Conservation (phyloP, 1,140 invertebrate species). For the Dendroctonus ponderosae region DNA sequence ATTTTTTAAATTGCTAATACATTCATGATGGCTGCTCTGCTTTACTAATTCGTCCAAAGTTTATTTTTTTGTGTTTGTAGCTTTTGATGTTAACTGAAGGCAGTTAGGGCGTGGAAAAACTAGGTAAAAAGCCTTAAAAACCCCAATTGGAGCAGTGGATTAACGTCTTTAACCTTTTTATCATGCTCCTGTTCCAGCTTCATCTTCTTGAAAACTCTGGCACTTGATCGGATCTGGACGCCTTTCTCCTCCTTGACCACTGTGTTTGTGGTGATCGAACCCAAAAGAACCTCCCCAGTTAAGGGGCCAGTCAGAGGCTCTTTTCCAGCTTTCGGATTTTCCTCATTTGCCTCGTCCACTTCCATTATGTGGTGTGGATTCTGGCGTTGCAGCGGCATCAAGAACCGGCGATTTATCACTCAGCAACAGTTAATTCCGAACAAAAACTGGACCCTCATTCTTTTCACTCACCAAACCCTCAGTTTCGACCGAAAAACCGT, state of each 20-base stretch:
- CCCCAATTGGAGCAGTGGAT: too few relatives aligned
- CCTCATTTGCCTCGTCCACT: conserved; percentile 23
- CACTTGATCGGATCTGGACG: conserved; percentile 62
- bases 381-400: conserved; percentile 11
- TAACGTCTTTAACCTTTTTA: conserved; percentile 17
- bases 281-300: conserved; percentile 24
- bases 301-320: not conserved
- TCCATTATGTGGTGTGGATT: conserved; percentile 26
- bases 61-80: too few relatives aligned
- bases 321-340: conserved; percentile 15
- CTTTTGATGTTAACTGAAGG: too few relatives aligned
- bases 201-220: conserved; percentile 66
- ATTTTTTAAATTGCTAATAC: too few relatives aligned
- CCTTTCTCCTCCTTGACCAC: conserved; percentile 44
- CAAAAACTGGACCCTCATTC: too few relatives aligned
- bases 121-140: too few relatives aligned
- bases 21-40: too few relatives aligned
- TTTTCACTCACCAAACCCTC: too few relatives aligned
- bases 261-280: conserved; percentile 32
- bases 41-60: too few relatives aligned
- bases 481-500: too few relatives aligned
- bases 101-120: too few relatives aligned
- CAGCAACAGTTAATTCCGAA: too few relatives aligned
- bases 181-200: conserved; percentile 50
- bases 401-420: not conserved